These are phyloP conservation scores for Lutjanus campechanus DNA, from an alignment of 2,797 vertebrate genomes.

Conservation along the genomic window DNA sequence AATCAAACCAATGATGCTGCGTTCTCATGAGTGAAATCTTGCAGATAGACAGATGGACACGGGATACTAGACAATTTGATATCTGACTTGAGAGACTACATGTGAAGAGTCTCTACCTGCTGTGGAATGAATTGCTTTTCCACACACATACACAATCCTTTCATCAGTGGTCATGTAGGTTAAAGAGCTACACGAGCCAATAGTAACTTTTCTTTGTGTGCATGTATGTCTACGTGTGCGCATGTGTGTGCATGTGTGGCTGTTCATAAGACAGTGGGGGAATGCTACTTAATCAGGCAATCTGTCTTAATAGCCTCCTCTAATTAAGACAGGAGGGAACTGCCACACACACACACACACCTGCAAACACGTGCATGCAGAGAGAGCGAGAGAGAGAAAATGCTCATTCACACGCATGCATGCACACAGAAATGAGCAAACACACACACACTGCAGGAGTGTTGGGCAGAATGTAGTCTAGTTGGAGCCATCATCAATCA, in stretches of 20 bases:
- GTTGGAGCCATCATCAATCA: constrained; percentile 70
- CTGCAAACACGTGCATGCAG: constrained; percentile 27
- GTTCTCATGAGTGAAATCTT: background rate
- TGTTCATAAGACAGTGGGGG: constrained; percentile 66
- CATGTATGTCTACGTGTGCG: constrained; percentile 18
- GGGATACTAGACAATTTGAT: constrained; percentile 7
- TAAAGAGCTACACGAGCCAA: background rate
- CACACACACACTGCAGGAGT: constrained; percentile 26
- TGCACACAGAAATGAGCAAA: constrained; percentile 4
- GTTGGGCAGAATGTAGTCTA: constrained; percentile 47
- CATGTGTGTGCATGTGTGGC: constrained; percentile 16
- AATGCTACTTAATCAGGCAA: constrained; percentile 75
- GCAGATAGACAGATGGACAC: constrained; percentile 6
- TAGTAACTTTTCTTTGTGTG: constrained; percentile 23
- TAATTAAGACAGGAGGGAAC: constrained; percentile 77
- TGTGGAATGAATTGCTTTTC: constrained; percentile 17
- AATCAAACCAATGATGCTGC: background rate
- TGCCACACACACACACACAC: constrained; percentile 41
- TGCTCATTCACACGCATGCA: constrained; percentile 14
- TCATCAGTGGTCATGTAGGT: background rate
- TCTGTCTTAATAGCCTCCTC: constrained; percentile 73
- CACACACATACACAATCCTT: background rate
- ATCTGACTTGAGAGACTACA: constrained; percentile 9
- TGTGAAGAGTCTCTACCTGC: background rate
- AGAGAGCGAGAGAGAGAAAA: background rate